Evolutionary conservation across 2,888 invertebrate species (phyloP), one percentile per base, ranked within the genome.

Genomic region (Cerastoderma edule): DNA sequence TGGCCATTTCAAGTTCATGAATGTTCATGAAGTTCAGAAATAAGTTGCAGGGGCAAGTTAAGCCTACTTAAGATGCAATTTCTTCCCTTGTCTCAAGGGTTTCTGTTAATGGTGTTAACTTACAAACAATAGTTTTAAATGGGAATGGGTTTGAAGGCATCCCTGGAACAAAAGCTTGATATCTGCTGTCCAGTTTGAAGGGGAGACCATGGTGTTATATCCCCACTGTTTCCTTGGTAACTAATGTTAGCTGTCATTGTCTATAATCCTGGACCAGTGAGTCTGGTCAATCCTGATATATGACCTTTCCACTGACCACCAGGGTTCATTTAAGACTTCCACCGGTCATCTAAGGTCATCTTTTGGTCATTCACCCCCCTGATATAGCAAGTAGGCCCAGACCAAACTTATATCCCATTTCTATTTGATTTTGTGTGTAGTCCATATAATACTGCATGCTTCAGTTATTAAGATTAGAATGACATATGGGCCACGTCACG

Each of bases 181-280:
- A 24, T 53, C 27, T 22, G 24, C 19, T 53, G 27, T n/a, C 24
- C 10, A 24, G 53, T 53, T n/a, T n/a, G n/a, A n/a, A n/a, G n/a
- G n/a, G n/a, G n/a, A n/a, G 53, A 53, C 53, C 24, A 53, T 22
- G n/a, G 32, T 32, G 57, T 32, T 57, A 16, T 32, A 57, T 32
- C 32, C n/a, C 33, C 33, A 32, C 57, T 33, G 57, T 57, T 57
- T 32, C 33, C 57, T 32, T 57, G 57, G 57, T 32, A 32, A 57
- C 57, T 57, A 57, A 57, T 57, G 57, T 57, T 57, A 57, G 22
- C 57, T 57, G 57, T 57, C 57, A 57, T 19, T 57, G 57, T 28
- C 28, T 57, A 57, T 57, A 57, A 27, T 28, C 57, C 19, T 57
- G 57, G 57, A 32, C 30, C 13, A 6, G 57, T n/a, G n/a, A n/a